Base-by-base conservation (phyloP, 2,888 invertebrate species). In the Torymus tubicola region DNA sequence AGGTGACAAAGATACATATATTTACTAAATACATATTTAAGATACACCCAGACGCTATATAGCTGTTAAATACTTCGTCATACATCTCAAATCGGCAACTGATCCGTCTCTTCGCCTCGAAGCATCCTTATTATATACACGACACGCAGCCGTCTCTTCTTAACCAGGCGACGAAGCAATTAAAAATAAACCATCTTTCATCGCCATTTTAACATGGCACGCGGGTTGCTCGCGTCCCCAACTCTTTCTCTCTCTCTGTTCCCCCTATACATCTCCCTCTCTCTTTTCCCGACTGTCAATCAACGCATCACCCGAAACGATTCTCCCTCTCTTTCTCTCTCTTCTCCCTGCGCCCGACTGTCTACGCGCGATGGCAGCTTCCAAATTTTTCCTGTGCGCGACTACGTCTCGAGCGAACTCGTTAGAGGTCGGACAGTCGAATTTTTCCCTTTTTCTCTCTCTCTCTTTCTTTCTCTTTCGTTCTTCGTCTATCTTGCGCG, bases 151-250 rank as follows among this genome's bases (percentile, higher is more conserved):
- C 67, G 71, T 57, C 76, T 68, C 31, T 42, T 42, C 71, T 76
- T 80, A 76, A 80, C 55, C 76, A 76, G 81, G 75, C 76, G 78
- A 79, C 79, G 82, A 82, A 83, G 87, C 86, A 88, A 90, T 89
- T 89, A 89, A 87, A 89, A 89, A 88, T 88, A 88, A 88, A 89
- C 86, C 88, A 87, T 88, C 88, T 85, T 86, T 89, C 88, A 88
- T 87, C 90, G 89, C 89, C 90, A 88, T 89, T 90, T 89, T 89
- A 87, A 84, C 83, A 82, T 85, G 85, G 84, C 85, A 85, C 16
- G 61, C 61, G 24, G 60, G 55, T 57, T 12, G 42, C 12, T 16
- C 42, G 78, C 72, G 76, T 71, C 82, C 82, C 82, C 64, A 71
- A 64, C 73, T 81, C 74, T 52, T 18, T 18, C 13, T 52, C 52